Conservation (phyloP, 2,113 vertebrate species). For the Odocoileus virginianus region DNA sequence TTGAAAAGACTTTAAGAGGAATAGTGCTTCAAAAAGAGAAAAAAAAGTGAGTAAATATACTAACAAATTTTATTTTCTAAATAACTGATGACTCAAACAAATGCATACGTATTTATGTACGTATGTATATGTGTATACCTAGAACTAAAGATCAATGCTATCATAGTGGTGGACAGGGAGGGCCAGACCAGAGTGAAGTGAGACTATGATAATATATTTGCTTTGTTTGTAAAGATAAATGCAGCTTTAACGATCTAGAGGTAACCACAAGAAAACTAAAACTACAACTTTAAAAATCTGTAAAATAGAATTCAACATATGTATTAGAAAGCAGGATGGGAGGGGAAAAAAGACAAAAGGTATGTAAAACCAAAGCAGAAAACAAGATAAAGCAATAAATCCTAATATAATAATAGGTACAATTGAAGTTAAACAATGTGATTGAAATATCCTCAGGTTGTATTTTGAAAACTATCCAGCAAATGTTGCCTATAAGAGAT, state of each 20-base stretch:
- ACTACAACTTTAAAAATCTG: background rate
- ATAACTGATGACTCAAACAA: background rate
- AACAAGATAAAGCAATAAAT: background rate
- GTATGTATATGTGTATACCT: background rate
- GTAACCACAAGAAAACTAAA: background rate
- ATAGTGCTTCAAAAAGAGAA: background rate
- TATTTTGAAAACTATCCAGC: background rate
- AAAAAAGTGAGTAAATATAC: background rate
- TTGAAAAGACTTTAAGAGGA: background rate
- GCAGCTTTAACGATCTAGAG: background rate
- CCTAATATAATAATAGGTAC: background rate
- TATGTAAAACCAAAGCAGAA: background rate
- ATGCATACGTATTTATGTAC: background rate
- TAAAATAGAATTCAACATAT: background rate
- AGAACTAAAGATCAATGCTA: background rate
- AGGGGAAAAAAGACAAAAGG: background rate
- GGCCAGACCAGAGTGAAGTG: background rate
- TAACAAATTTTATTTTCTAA: background rate
- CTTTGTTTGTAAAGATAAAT: background rate
- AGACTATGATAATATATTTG: background rate
- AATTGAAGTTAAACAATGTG: background rate
- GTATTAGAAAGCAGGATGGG: background rate
- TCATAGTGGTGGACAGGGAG: background rate
- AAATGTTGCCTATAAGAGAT: background rate
- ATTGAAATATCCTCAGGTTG: background rate